Conservation (phyloP, 2,113 vertebrate species). For the Datnioides undecimradiatus region DNA sequence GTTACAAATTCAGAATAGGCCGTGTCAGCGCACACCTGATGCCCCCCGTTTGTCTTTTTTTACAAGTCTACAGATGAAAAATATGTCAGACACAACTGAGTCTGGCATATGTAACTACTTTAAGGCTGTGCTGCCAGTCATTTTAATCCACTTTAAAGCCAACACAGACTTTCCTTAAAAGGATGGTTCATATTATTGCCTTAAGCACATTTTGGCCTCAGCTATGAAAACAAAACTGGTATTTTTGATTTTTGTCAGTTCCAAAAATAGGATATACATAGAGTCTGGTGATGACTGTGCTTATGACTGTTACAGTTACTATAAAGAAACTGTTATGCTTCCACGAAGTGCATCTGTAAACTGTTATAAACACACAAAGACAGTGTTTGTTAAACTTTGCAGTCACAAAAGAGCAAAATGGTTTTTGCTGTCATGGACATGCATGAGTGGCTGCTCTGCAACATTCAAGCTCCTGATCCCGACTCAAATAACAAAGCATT, state of each 20-base stretch:
- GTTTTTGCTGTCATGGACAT: conserved; percentile 36
- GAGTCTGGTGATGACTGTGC: conserved; percentile 15
- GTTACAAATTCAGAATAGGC: conserved; percentile 26
- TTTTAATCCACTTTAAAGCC: conserved; percentile 35
- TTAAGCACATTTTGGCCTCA: conserved; percentile 28
- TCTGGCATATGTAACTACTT: conserved; percentile 34
- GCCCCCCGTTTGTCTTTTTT: conserved; percentile 21
- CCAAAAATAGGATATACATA: conserved; percentile 25
- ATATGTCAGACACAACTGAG: conserved; percentile 46
- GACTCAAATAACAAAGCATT: not conserved
- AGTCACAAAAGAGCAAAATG: conserved; percentile 51
- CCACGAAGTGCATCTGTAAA: conserved; percentile 29
- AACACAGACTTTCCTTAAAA: conserved; percentile 16
- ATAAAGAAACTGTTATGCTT: conserved; percentile 49
- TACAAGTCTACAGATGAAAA: conserved; percentile 23
- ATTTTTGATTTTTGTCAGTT: not conserved
- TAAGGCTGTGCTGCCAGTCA: conserved; percentile 26
- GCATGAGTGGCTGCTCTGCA: conserved; percentile 36
- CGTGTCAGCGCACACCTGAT: conserved; percentile 47
- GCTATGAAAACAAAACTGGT: not conserved
- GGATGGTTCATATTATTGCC: conserved; percentile 13
- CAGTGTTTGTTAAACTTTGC: conserved; percentile 62
- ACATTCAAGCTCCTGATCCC: not conserved
- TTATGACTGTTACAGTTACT: conserved; percentile 29
- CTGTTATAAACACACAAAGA: conserved; percentile 46